Base-by-base conservation (phyloP, 2,797 vertebrate species). In the Diglossa cyanea region DNA sequence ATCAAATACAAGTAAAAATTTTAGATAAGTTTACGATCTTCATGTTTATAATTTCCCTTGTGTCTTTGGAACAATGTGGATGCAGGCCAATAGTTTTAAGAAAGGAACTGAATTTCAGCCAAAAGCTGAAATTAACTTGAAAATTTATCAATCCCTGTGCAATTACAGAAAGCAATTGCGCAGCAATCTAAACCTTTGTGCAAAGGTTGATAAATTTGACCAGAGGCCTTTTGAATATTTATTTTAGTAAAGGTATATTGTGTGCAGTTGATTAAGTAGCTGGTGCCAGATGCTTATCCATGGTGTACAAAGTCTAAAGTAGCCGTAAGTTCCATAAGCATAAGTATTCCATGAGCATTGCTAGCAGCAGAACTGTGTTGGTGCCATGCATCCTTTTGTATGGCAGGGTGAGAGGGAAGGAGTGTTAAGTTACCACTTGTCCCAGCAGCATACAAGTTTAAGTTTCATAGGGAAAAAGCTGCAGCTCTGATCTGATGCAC, bases 281-380 rank as follows among this genome's bases (percentile, higher is more conserved):
- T 68, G 35, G n/a, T 3, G 4, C 30, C 30, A 8, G 39, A 19
- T 62, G 33, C 50, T 58, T 30, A 25, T 44, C 19, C 7, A 1
- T 19, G 47, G 24, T 68, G 39, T 44, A 68, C n/a, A 81, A 53
- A 48, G 20, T 17, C 55, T 24, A 23, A 63, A 86, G 11, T 8
- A 26, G 17, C 45, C 0, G 0, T 13, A 33, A 40, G 17, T 54
- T 57, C 17, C n/a, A 23, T 37, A 28, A 67, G 33, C n/a, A 7
- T 30, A 28, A 67, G 35, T 14, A 30, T 50, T 67, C 45, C 19
- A 4, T 30, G 10, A 50, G 48, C 28, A 15, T 0, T 25, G 26
- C 4, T 50, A 31, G 15, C 17, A 26, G 20, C 57, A 88, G 60
- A 85, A 30, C 42, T 45, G 10, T n/a, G n/a, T 44, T 63, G 28